phyloP scores from a whole-genome alignment of 1,140 invertebrate genomes.

The Drosophila trapezifrons region DNA sequence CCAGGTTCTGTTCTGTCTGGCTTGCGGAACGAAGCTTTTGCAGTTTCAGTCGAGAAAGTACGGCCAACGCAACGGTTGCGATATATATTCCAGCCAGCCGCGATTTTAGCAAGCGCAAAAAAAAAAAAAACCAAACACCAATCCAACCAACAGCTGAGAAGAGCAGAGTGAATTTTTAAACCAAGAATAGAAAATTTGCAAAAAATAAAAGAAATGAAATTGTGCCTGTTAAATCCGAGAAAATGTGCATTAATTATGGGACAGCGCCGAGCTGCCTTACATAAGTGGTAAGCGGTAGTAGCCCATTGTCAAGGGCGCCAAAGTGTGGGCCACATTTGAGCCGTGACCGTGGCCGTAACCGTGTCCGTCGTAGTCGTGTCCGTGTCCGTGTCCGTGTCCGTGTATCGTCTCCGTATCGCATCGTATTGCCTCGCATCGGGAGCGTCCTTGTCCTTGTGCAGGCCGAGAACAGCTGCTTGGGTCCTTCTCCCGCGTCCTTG shows the following conservation, averaged over 20 bases:
- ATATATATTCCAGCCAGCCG: constrained; percentile 28
- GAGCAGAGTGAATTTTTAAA: constrained; percentile 20
- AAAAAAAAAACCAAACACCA: constrained; percentile 30
- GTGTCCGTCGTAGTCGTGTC: constrained; percentile 1
- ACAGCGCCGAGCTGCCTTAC: constrained; percentile 40
- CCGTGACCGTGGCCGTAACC: constrained; percentile 47
- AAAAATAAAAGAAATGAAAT: constrained; percentile 3
- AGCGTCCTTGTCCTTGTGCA: constrained; percentile 79
- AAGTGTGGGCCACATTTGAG: constrained; percentile 55
- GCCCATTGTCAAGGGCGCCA: constrained; percentile 57
- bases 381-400: constrained; percentile 25
- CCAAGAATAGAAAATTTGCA: background rate
- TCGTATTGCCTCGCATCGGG: constrained; percentile 25
- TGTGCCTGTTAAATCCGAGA: constrained; percentile 5
- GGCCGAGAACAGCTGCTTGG: constrained; percentile 76
- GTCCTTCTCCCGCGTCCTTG: constrained; percentile 46
- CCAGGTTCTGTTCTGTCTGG: constrained; percentile 55
- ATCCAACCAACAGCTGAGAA: constrained; percentile 15
- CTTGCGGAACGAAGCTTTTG: constrained; percentile 47
- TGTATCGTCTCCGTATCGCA: constrained; percentile 23
- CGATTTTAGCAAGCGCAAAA: constrained; percentile 39
- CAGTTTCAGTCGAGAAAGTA: constrained; percentile 77
- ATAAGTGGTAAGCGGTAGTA: constrained; percentile 39
- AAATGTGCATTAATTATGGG: constrained; percentile 58
- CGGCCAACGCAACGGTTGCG: constrained; percentile 73